phyloP scores from a whole-genome alignment of 30 jellyfish, hydroid and myxozoan species.

The Aurelia aurita region DNA sequence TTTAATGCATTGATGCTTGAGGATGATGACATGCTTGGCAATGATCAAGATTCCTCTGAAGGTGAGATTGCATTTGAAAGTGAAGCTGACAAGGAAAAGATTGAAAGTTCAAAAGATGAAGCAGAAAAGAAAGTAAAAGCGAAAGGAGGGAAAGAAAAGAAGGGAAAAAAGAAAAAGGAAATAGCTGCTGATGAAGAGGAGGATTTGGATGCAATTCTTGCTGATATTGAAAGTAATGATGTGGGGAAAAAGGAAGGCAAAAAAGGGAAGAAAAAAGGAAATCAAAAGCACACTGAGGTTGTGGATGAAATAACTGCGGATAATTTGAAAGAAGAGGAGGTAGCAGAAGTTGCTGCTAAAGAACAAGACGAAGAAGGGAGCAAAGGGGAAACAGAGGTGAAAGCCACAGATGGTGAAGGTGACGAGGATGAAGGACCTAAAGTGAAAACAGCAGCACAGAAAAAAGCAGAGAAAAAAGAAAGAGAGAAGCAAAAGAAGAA shows the following conservation, averaged over 20 bases:
- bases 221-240: constrained; percentile 70
- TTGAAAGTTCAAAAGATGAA: constrained; percentile 27
- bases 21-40: constrained; percentile 65
- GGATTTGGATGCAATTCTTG: constrained; percentile 81
- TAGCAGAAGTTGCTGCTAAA: constrained; percentile 12
- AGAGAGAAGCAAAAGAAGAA: constrained; percentile 86
- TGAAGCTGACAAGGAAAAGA: constrained; percentile 1
- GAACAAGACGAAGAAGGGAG: background rate
- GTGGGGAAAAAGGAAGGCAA: constrained; percentile 19
- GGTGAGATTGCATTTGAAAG: constrained; percentile 7
- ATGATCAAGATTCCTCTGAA: constrained; percentile 46
- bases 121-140: constrained; percentile 48
- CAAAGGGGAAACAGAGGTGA: background rate
- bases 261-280: constrained; percentile 70
- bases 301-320: background rate
- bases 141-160: too few relatives aligned
- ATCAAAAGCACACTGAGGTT: constrained; percentile 46
- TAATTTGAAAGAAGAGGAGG: constrained; percentile 20
- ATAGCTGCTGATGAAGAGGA: constrained; percentile 24
- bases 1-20: constrained; percentile 86
- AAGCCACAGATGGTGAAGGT: constrained; percentile 19
- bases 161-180: constrained; percentile 33
- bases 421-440: constrained; percentile 61
- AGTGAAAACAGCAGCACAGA: constrained; percentile 95
- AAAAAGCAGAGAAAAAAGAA: constrained; percentile 92